Percentiles rank a stretch among this genome's conserved stretches.
phyloP scores from a whole-genome alignment of 2,797 vertebrate genomes.

The Adrianichthys oophorus region DNA sequence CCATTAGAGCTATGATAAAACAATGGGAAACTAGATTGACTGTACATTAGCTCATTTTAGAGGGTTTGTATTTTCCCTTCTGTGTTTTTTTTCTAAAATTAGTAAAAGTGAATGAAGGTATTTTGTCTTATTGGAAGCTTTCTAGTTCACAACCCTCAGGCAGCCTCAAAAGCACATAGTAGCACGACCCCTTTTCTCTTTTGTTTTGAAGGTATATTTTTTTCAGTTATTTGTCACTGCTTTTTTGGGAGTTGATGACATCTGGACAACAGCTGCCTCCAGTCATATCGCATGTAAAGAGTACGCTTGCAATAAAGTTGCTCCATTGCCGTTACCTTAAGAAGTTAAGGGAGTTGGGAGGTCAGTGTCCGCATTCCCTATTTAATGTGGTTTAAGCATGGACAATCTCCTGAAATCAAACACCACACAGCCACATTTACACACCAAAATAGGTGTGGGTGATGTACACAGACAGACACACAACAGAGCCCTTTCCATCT shows the following conservation, averaged over 20 bases:
- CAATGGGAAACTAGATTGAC: too few species aligned
- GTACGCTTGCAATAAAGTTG: slow-evolving; percentile 23
- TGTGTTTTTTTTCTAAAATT: too few species aligned
- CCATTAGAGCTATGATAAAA: too few species aligned
- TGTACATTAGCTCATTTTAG: too few species aligned
- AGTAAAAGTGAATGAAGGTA: too few species aligned
- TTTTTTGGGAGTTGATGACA: slow-evolving; percentile 42
- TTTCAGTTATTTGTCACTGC: slow-evolving; percentile 11
- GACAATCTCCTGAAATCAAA: slow-evolving; percentile 64
- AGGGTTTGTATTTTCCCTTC: too few species aligned
- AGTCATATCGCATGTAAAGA: slow-evolving; percentile 31
- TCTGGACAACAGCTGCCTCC: slow-evolving; percentile 76
- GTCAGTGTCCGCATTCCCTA: slow-evolving; percentile 45
- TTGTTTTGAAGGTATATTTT: not conserved
- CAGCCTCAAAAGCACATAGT: not conserved
- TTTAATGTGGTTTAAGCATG: slow-evolving; percentile 54
- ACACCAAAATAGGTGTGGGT: slow-evolving; percentile 35
- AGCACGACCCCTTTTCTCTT: slow-evolving; percentile 7
- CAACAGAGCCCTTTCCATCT: slow-evolving; percentile 27
- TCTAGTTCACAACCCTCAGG: not conserved
- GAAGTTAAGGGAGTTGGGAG: slow-evolving; percentile 55
- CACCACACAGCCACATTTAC: slow-evolving; percentile 43
- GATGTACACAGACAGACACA: slow-evolving; percentile 11
- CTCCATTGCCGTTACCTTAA: slow-evolving; percentile 15
- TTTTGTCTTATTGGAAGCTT: too few species aligned